A percentile compares a stretch with the other conserved stretches of the same genome.
phyloP scores from a whole-genome alignment of 2,888 invertebrate species.

The Ecdyonurus torrentis region DNA sequence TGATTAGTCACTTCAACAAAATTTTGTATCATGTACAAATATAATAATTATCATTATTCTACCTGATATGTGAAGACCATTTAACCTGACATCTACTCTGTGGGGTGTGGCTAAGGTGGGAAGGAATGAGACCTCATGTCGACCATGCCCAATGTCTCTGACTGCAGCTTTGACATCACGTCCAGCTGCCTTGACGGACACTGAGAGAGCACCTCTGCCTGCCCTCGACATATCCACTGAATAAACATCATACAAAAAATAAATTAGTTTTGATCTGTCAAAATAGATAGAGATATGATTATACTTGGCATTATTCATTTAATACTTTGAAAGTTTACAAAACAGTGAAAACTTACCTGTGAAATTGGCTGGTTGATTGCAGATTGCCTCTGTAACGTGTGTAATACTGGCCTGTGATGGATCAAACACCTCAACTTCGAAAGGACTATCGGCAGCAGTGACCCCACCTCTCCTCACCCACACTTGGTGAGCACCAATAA shows the following conservation, averaged over 20 bases:
- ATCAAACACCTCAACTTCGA: conserved; percentile 62
- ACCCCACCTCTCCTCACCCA: conserved; percentile 43
- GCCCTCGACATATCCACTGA: conserved; percentile 59
- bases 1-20: background rate
- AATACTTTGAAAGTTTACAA: too few relatives aligned
- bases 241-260: background rate
- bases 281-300: background rate
- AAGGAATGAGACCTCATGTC: conserved; percentile 70
- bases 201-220: conserved; percentile 52
- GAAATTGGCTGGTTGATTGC: conserved; percentile 65
- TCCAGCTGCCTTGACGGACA: conserved; percentile 56
- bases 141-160: conserved; percentile 43
- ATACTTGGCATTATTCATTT: background rate
- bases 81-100: conserved; percentile 68
- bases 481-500: conserved; percentile 59
- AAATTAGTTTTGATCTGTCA: background rate
- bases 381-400: conserved; percentile 59
- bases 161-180: conserved; percentile 68
- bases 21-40: background rate
- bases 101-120: conserved; percentile 79
- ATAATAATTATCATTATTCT: conserved; percentile 10
- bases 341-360: too few relatives aligned
- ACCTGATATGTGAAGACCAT: conserved; percentile 57
- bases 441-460: conserved; percentile 41
- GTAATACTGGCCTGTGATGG: conserved; percentile 52